Base-by-base conservation (phyloP, 2,888 invertebrate genomes). In the Nemotelus pantherinus region DNA sequence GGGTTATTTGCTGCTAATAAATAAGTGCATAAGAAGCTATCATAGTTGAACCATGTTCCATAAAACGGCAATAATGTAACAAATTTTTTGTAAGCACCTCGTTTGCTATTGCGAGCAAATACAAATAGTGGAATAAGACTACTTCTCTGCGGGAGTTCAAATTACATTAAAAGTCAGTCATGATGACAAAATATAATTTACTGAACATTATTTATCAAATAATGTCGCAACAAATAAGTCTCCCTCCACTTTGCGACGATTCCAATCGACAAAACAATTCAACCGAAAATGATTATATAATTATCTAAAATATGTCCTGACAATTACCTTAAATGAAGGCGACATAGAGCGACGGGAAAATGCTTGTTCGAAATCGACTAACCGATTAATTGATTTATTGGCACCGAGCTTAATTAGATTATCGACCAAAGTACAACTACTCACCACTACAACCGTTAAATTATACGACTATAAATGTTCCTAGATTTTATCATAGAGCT, bases 321-420 rank as follows among this genome's bases (percentile, higher is more conserved):
- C 74, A 74, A 74, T 74, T 74, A 74, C 63, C 74, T 25, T 74
- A 74, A 74, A 74, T 63, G 74, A 74, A 74, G 74, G 74, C 60
- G 48, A 63, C 48, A 74, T 50, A 74, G 50, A 74, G 74, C 39
- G 25, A 25, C 25, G 25, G 25, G 25, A 25, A 53, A 2, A 48
- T 48, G 60, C 60, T 48, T 74, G 74, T 60, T 63, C 74, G 47
- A 74, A 74, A 63, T 50, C 74, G 74, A 74, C 74, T 74, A 60
- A 74, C 74, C 74, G 63, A 63, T 74, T 74, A 74, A 74, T 74
- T 74, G 74, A 74, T 74, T 74, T 74, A 74, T 74, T 60, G 74
- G 74, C 74, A 74, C 63, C 60, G 74, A 74, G 74, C 74, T 74
- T 74, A 74, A 74, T 74, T 74, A 63, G 74, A 74, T 74, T 74